Evolutionary conservation across 2,113 vertebrate species (phyloP).

Genomic region (Phaetusa simplex): DNA sequence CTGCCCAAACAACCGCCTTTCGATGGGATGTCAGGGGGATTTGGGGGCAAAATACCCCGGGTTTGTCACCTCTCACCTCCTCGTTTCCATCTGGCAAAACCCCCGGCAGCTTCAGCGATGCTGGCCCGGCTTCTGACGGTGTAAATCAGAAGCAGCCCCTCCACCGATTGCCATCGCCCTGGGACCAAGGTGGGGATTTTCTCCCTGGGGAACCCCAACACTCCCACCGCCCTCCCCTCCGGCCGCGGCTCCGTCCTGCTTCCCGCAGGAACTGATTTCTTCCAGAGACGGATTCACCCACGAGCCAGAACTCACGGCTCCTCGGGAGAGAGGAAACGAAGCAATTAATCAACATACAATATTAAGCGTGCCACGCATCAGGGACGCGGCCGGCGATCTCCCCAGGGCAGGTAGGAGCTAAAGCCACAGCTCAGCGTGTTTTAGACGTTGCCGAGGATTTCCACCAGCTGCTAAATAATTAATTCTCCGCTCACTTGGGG

Average conservation of each 20-base stretch:
- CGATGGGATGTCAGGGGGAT: accelerated
- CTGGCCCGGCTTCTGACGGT: not conserved
- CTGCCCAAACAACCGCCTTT: not conserved
- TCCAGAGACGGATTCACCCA: not conserved
- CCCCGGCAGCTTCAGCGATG: not conserved
- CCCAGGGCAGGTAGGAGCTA: not conserved
- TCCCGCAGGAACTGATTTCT: not conserved
- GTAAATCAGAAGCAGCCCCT: not conserved
- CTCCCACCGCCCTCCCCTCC: not conserved
- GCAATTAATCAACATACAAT: not conserved
- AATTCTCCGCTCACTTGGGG: not conserved
- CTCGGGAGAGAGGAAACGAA: not conserved
- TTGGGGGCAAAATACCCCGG: accelerated
- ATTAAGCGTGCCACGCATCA: accelerated
- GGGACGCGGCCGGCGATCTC: not conserved
- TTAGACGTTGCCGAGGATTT: accelerated
- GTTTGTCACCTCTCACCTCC: not conserved
- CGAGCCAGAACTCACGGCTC: accelerated
- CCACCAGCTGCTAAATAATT: not conserved
- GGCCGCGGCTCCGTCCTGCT: accelerated
- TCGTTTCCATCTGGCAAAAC: not conserved
- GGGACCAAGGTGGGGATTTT: accelerated
- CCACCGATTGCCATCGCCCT: accelerated
- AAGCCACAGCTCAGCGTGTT: not conserved
- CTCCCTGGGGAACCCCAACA: not conserved